These are phyloP conservation scores for Peromyscus nudipes DNA, from an alignment of 2,797 vertebrate species.

Conservation along the genomic window DNA sequence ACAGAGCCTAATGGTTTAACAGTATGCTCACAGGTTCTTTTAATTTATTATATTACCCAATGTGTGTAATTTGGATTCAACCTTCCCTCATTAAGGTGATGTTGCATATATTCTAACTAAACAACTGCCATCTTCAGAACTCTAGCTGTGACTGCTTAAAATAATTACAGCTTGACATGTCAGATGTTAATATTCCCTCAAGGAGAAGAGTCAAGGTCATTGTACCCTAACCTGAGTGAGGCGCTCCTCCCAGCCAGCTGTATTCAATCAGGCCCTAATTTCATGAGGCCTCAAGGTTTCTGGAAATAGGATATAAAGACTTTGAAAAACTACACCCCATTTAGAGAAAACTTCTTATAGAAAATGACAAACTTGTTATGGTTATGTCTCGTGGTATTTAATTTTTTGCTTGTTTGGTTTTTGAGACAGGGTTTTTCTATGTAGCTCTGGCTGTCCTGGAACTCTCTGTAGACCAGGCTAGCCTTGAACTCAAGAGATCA, in stretches of 20 bases:
- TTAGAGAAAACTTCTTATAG: background rate
- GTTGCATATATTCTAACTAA: background rate
- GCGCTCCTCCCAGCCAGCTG: background rate
- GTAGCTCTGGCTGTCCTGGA: background rate
- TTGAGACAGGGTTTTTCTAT: background rate
- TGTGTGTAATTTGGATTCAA: background rate
- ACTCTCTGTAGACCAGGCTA: background rate
- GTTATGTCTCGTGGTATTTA: background rate
- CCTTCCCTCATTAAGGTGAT: background rate
- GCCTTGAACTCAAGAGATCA: background rate
- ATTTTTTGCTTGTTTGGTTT: background rate
- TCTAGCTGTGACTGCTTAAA: background rate
- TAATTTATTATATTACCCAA: background rate
- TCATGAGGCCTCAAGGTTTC: background rate
- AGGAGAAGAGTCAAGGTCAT: background rate
- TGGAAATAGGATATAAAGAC: background rate
- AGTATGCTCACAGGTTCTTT: background rate
- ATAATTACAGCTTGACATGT: background rate
- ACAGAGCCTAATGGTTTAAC: background rate
- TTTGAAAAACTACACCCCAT: background rate
- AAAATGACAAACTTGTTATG: background rate
- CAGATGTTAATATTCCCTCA: background rate
- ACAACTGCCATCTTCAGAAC: background rate
- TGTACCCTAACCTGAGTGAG: background rate
- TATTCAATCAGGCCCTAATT: background rate